Evolutionary conservation across 2,888 invertebrate genomes (phyloP).

Genomic region (Agonopterix subpropinquella): DNA sequence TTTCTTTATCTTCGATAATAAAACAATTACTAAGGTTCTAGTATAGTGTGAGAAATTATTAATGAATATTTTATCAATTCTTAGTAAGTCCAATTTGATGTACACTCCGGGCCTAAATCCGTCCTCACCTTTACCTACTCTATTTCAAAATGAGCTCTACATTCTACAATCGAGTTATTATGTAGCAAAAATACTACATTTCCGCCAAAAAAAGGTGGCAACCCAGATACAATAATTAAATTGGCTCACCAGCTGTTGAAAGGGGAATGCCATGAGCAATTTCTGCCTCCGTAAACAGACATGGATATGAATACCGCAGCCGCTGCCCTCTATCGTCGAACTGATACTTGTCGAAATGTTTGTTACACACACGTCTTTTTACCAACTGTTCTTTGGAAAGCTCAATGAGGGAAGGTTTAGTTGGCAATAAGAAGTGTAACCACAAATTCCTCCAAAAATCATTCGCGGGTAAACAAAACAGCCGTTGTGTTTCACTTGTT

Average conservation of each 20-base stretch:
- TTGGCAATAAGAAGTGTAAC: conserved; percentile 14
- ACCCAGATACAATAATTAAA: not conserved
- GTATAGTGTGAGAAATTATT: too few relatives aligned
- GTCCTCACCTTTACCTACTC: too few relatives aligned
- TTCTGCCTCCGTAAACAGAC: conserved; percentile 10
- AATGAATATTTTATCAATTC: too few relatives aligned
- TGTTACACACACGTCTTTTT: conserved; percentile 13
- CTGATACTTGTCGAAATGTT: conserved; percentile 15
- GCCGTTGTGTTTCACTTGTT: conserved; percentile 11
- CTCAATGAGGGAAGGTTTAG: conserved; percentile 10
- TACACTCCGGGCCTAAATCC: too few relatives aligned
- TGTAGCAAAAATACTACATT: not conserved
- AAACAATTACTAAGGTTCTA: too few relatives aligned
- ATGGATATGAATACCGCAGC: conserved; percentile 10
- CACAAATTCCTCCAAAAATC: conserved; percentile 14
- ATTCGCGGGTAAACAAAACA: conserved; percentile 13
- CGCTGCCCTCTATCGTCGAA: conserved; percentile 8
- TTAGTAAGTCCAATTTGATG: too few relatives aligned
- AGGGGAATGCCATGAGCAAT: not conserved
- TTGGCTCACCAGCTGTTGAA: not conserved
- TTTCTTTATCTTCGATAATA: too few relatives aligned
- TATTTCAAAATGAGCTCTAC: too few relatives aligned
- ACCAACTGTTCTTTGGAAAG: conserved; percentile 11
- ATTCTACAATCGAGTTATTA: too few relatives aligned
- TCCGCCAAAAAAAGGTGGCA: not conserved